Percentiles rank a stretch among this genome's conserved stretches.
phyloP scores from a whole-genome alignment of 2,888 invertebrate genomes.

The Sphaerophoria taeniata region DNA sequence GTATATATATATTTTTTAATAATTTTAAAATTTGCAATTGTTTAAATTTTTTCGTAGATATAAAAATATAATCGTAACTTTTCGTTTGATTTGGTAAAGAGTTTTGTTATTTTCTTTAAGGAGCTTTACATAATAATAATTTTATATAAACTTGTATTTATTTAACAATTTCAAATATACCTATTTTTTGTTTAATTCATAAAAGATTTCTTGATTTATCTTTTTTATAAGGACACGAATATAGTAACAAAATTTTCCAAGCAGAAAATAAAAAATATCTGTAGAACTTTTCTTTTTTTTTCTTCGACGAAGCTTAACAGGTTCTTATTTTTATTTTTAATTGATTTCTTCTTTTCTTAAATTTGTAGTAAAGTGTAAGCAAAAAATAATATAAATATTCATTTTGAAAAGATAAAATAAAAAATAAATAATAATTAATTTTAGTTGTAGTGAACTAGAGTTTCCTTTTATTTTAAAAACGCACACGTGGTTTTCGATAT shows the following conservation, averaged over 20 bases:
- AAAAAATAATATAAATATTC: constrained; percentile 34
- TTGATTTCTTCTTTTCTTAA: background rate
- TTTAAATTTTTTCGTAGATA: constrained; percentile 63
- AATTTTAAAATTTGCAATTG: constrained; percentile 26
- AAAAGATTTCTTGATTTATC: constrained; percentile 47
- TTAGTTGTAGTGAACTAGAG: constrained; percentile 70
- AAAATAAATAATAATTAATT: constrained; percentile 66
- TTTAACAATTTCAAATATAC: constrained; percentile 68
- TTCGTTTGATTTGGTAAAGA: constrained; percentile 63
- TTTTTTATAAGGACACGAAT: constrained; percentile 58
- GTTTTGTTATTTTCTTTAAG: constrained; percentile 38
- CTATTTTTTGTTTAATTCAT: constrained; percentile 14
- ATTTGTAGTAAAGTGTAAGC: constrained; percentile 9
- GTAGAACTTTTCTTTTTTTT: constrained; percentile 35
- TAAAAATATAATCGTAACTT: constrained; percentile 69
- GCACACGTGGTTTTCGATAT: constrained; percentile 40
- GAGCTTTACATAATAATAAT: constrained; percentile 39
- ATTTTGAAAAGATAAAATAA: constrained; percentile 58
- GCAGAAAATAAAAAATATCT: constrained; percentile 31
- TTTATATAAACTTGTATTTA: constrained; percentile 44
- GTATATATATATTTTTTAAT: constrained; percentile 22
- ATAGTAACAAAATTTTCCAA: constrained; percentile 62
- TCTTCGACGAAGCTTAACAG: constrained; percentile 52
- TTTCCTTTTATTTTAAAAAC: constrained; percentile 52
- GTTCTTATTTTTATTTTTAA: constrained; percentile 23